These are phyloP conservation scores for Pangasius mekongensis DNA, from an alignment of 2,797 vertebrate genomes.

Conservation along the genomic window DNA sequence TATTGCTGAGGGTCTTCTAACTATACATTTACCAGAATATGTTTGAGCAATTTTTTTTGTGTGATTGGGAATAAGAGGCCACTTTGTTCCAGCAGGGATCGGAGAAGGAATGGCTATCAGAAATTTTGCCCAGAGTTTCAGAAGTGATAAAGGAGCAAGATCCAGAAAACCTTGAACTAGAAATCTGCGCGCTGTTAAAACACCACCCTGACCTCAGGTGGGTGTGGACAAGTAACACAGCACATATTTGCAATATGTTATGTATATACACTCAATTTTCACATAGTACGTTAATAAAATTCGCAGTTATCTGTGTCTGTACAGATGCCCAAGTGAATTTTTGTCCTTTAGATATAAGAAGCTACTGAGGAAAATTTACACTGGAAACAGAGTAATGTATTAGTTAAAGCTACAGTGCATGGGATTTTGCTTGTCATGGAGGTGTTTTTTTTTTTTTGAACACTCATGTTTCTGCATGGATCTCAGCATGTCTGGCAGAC, in stretches of 20 bases:
- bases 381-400: neutral
- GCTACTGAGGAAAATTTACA: neutral
- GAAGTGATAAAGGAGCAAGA: constrained; percentile 84
- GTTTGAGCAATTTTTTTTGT: neutral
- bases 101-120: constrained; percentile 69
- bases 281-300: neutral
- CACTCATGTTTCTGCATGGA: neutral
- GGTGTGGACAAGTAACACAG: constrained; percentile 51
- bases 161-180: constrained; percentile 78
- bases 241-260: neutral
- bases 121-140: constrained; percentile 75
- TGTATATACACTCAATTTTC: neutral
- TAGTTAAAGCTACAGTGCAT: neutral
- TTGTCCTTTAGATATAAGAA: neutral
- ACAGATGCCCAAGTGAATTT: neutral
- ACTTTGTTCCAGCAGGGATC: constrained; percentile 72
- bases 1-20: neutral
- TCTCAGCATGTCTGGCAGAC: neutral
- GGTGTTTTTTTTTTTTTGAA: neutral
- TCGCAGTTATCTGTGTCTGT: neutral
- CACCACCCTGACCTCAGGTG: constrained; percentile 85
- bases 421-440: neutral
- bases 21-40: neutral
- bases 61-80: neutral
- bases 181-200: constrained; percentile 76